These are phyloP conservation scores for Rhynchotus rufescens DNA, from an alignment of 2,797 vertebrate species.

Conservation along the genomic window DNA sequence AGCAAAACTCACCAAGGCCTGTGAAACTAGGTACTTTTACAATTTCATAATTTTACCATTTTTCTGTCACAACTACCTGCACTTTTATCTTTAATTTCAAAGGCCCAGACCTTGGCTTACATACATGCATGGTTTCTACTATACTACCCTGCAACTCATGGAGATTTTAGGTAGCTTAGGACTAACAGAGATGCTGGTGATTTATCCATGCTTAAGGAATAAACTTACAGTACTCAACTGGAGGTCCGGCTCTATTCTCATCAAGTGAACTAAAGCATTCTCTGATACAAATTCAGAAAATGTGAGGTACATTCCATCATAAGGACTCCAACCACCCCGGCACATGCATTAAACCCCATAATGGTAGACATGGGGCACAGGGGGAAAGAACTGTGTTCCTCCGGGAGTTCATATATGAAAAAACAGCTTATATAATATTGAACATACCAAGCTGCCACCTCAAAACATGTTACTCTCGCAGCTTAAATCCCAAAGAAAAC, in stretches of 20 bases:
- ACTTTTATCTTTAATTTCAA: background rate
- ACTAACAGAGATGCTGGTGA: background rate
- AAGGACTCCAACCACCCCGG: background rate
- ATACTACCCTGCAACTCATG: background rate
- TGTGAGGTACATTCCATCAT: background rate
- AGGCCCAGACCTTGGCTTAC: background rate
- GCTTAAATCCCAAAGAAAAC: background rate
- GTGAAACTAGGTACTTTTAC: background rate
- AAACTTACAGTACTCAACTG: background rate
- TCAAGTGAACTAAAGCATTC: background rate
- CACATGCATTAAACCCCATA: background rate
- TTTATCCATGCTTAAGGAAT: background rate
- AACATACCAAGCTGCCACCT: background rate
- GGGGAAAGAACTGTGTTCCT: background rate
- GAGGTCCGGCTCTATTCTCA: background rate
- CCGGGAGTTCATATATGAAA: background rate
- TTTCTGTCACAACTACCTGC: background rate
- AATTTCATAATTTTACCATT: background rate
- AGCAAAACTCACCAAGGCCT: background rate
- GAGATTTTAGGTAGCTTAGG: background rate
- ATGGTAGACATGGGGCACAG: accelerated
- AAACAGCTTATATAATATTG: background rate
- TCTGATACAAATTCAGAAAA: background rate
- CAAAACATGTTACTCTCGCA: background rate
- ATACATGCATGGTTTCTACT: background rate